Evolutionary conservation across 2,113 vertebrate genomes (phyloP).

Genomic region (Lagopus leucura): DNA sequence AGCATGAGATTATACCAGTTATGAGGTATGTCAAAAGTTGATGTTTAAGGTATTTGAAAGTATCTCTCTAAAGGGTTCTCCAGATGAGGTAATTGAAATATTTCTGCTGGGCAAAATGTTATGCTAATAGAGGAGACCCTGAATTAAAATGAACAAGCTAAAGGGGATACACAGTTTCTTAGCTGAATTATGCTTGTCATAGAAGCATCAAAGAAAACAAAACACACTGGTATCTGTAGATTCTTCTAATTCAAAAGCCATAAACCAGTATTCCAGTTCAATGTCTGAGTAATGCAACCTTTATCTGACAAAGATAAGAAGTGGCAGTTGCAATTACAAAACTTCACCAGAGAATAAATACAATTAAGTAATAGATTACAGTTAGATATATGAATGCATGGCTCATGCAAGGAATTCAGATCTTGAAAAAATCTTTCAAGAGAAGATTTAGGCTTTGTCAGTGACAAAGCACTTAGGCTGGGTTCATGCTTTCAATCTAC

Average conservation of each 20-base stretch:
- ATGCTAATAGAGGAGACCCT: not conserved
- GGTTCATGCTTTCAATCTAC: not conserved
- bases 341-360: slow-evolving; percentile 57
- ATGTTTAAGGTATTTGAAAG: not conserved
- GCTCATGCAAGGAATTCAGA: not conserved
- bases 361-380: slow-evolving; percentile 56
- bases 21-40: not conserved
- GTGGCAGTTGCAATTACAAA: slow-evolving; percentile 56
- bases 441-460: not conserved
- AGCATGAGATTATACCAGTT: not conserved
- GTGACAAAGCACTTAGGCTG: not conserved
- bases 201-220: not conserved
- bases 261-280: slow-evolving; percentile 51
- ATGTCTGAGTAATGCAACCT: slow-evolving; percentile 48
- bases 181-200: slow-evolving; percentile 29
- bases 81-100: not conserved
- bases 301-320: slow-evolving; percentile 69
- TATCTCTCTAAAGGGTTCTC: not conserved
- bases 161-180: slow-evolving; percentile 32
- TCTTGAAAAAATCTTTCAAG: not conserved
- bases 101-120: slow-evolving; percentile 2
- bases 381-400: slow-evolving; percentile 28
- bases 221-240: not conserved
- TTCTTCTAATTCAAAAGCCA: slow-evolving; percentile 12
- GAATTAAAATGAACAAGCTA: slow-evolving; percentile 35